These are phyloP conservation scores for Fulica atra DNA, from an alignment of 2,113 vertebrate genomes.

Conservation along the genomic window DNA sequence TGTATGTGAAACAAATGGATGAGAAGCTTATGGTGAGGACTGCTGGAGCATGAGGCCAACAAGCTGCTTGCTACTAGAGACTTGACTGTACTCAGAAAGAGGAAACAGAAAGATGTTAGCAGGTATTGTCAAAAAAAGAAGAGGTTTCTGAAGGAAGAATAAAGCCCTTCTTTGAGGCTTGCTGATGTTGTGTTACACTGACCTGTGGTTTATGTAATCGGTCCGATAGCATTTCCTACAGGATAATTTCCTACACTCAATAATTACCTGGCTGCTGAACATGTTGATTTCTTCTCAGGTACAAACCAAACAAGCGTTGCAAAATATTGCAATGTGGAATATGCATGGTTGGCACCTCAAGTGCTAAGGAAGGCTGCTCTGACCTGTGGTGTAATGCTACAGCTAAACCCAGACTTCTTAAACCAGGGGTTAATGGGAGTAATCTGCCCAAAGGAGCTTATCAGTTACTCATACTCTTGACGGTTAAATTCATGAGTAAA, in stretches of 20 bases:
- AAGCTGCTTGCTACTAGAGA: not conserved
- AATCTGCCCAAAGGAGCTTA: not conserved
- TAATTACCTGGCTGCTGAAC: conserved; percentile 17
- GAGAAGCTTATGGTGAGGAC: not conserved
- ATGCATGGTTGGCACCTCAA: not conserved
- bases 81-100: not conserved
- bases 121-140: not conserved
- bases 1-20: rapidly evolving
- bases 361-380: not conserved
- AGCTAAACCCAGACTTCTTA: not conserved
- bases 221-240: not conserved
- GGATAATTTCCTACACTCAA: not conserved
- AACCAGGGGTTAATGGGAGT: not conserved
- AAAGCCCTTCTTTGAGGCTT: not conserved
- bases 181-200: not conserved
- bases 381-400: not conserved
- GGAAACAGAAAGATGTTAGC: not conserved
- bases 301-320: not conserved
- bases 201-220: not conserved
- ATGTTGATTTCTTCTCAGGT: not conserved
- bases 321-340: not conserved
- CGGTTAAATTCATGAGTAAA: not conserved
- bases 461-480: not conserved
- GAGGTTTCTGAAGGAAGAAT: not conserved
- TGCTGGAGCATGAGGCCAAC: rapidly evolving